phyloP scores from a whole-genome alignment of 2,797 vertebrate genomes.

The Sebastes steindachneri region DNA sequence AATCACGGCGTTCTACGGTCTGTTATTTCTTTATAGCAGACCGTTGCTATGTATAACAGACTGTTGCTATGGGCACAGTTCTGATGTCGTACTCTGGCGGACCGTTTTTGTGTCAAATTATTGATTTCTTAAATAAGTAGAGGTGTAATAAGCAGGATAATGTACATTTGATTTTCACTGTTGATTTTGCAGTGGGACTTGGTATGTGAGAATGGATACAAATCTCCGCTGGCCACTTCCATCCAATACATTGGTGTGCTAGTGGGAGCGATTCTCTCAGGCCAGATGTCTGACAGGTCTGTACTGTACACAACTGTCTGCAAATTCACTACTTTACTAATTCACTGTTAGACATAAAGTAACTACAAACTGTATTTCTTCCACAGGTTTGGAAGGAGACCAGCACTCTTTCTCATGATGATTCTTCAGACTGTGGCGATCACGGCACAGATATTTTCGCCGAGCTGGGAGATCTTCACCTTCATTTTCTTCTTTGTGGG shows the following conservation, averaged over 20 bases:
- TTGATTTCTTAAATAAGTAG: not conserved
- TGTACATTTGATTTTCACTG: not conserved
- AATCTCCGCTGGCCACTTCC: conserved; percentile 64
- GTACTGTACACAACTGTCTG: not conserved
- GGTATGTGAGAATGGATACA: conserved; percentile 68
- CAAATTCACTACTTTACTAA: too few relatives aligned
- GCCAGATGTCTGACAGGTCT: conserved; percentile 72
- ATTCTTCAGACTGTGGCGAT: conserved; percentile 86
- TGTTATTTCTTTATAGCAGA: too few relatives aligned
- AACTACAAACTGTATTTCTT: not conserved
- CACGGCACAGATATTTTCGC: conserved; percentile 89
- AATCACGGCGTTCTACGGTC: not conserved
- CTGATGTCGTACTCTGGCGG: too few relatives aligned
- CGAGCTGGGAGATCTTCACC: conserved; percentile 88
- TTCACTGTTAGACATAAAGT: not conserved
- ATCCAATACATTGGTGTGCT: conserved; percentile 67
- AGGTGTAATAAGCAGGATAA: too few relatives aligned
- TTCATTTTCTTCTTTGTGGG: conserved; percentile 87
- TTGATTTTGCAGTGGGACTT: conserved; percentile 69
- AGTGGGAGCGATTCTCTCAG: conserved; percentile 58
- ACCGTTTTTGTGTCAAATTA: not conserved
- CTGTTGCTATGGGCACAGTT: too few relatives aligned
- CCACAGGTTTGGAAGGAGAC: conserved; percentile 88
- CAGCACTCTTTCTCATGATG: conserved; percentile 87
- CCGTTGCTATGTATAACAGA: too few relatives aligned